A percentile compares a stretch with the other conserved stretches of the same genome.
These are phyloP conservation scores for Malurus melanocephalus DNA, from an alignment of 2,113 vertebrate genomes.

Conservation along the genomic window DNA sequence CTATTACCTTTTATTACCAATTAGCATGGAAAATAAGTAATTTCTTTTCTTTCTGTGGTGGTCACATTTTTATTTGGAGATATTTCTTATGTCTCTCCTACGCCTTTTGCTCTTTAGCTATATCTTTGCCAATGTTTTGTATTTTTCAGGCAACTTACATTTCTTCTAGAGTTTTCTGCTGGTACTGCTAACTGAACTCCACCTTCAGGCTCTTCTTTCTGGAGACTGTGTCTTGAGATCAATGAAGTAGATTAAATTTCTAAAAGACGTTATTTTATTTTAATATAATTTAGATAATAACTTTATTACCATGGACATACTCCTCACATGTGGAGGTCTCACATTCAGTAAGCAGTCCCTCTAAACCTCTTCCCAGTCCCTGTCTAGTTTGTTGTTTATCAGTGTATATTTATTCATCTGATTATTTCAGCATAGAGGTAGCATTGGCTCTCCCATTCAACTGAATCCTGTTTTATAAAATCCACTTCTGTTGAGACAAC, in stretches of 20 bases:
- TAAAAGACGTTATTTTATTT: neutral
- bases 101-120: neutral
- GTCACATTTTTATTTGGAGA: neutral
- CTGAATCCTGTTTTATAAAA: neutral
- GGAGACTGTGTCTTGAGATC: neutral
- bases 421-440: neutral
- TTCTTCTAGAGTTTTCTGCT: neutral
- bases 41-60: neutral
- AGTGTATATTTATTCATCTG: neutral
- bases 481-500: neutral
- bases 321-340: neutral
- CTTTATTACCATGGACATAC: neutral
- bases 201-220: neutral
- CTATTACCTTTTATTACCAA: neutral
- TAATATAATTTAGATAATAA: neutral
- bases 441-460: neutral
- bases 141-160: neutral
- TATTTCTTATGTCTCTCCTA: neutral
- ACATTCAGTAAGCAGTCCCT: neutral
- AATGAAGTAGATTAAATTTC: neutral
- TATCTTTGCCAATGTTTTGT: rapidly evolving
- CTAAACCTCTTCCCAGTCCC: neutral
- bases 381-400: neutral
- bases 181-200: neutral
- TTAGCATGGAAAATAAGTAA: neutral